Base-by-base conservation (phyloP, 2,888 invertebrate species). In the Apomyelois bistriatella region DNA sequence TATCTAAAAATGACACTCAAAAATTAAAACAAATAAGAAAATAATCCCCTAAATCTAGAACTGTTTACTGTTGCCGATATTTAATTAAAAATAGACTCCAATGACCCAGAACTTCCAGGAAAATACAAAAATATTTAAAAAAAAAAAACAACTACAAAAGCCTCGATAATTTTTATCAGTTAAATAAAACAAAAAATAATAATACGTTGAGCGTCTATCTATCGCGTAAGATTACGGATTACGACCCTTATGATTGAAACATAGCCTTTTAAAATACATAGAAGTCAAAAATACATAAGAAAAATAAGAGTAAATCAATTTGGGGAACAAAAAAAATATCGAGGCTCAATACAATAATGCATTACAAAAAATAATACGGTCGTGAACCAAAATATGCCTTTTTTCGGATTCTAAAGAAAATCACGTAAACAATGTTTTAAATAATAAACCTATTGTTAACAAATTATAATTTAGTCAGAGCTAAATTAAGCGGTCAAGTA, bases 1-100 rank as follows among this genome's bases (percentile, higher is more conserved):
- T 56, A 53, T 46, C 22, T 41, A 50, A 48, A 41, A 40, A 53
- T 10, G 43, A 51, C 36, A 49, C 22, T 50, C 40, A 49, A 8
- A 30, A 43, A 48, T 35, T 3, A 28, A 32, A 49, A 10, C 17
- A 16, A n/a, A 32, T 32, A 32, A 32, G 7, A 32, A 32, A 6
- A 28, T 28, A n/a, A n/a, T n/a, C n/a, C n/a, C n/a, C n/a, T n/a
- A n/a, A n/a, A n/a, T n/a, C n/a, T n/a, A n/a, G n/a, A n/a, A n/a
- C n/a, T 22, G 5, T 22, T 22, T 22, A 5, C 22, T 22, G 5
- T 22, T 22, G 3, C 22, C 2, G 32, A 32, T 6, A 32, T n/a
- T 32, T 4, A 7, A 32, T 32, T 6, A 9, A 9, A 6, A 6
- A 32, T 32, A 4, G 7, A 6, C 32, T 7, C 32, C 10, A 32